phyloP scores from a whole-genome alignment of 2,797 vertebrate species.

The Tinamus major region DNA sequence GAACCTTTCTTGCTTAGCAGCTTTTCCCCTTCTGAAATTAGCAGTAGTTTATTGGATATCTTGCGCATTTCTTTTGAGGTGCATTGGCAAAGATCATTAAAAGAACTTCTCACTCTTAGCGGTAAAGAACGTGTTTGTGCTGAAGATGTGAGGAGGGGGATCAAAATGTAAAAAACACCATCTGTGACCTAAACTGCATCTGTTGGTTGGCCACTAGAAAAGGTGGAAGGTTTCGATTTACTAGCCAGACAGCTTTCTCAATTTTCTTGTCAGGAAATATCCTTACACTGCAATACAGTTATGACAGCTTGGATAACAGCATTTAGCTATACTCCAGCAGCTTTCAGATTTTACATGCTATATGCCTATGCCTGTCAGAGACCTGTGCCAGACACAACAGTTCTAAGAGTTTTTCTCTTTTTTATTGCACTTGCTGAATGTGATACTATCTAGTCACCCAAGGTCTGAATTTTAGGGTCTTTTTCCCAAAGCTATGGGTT shows the following conservation, averaged over 20 bases:
- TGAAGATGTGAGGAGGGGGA: conserved; percentile 38
- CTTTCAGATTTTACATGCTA: conserved; percentile 76
- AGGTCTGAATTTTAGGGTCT: not conserved
- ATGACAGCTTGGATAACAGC: conserved; percentile 80
- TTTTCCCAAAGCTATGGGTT: not conserved
- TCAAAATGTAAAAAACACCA: conserved; percentile 48
- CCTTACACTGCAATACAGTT: conserved; percentile 79
- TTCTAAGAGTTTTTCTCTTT: conserved; percentile 49
- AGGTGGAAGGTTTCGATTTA: conserved; percentile 76
- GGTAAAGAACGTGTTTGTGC: not conserved
- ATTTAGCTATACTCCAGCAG: conserved; percentile 76
- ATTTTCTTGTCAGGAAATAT: conserved; percentile 79
- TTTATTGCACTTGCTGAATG: conserved; percentile 46
- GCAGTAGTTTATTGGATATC: not conserved
- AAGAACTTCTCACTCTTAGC: not conserved
- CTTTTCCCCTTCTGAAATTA: conserved; percentile 13
- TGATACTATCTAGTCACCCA: conserved; percentile 53
- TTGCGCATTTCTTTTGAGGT: not conserved
- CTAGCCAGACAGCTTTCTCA: conserved; percentile 74
- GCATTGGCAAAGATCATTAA: not conserved
- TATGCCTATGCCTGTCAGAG: conserved; percentile 75
- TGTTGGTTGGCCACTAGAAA: conserved; percentile 64
- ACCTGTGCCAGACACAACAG: conserved; percentile 72
- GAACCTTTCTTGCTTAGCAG: not conserved
- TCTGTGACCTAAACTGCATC: conserved; percentile 68